Evolutionary conservation across 2,113 vertebrate species (phyloP), one percentile per base, ranked within the genome.

Genomic region (Mesitornis unicolor): DNA sequence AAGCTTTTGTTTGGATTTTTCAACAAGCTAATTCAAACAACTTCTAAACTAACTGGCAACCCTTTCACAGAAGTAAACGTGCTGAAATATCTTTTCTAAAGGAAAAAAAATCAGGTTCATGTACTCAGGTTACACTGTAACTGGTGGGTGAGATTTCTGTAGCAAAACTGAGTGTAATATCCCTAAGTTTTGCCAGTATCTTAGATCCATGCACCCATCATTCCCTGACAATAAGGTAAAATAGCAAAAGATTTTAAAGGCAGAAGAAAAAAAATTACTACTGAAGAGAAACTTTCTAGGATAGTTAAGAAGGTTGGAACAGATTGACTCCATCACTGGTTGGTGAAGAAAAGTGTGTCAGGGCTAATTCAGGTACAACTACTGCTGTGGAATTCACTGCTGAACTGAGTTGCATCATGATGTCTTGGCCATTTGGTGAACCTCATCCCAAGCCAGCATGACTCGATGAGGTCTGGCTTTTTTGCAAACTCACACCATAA

Each of bases 1-100:
- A 63, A 57, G 38, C 59, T 82, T 73, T 78, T 59, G 65, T 93
- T 77, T 89, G 60, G 38, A 35, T 85, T 81, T 67, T 85, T 76
- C 77, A 69, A 48, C 35, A 42, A 81, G 24, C 13, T 57, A 64
- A 74, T 43, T 74, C 77, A 71, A 87, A 83, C 56, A 50, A 47
- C 36, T 61, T 21, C 47, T 65, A 47, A 92, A 79, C 50, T 75
- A 65, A 47, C 1, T 79, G 61, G 45, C 57, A 84, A 21, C 5
- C 2, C 28, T 54, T 73, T 47, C 2, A 2, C 18, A 28, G 47
- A 51, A 70, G 8, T 61, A 70, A 84, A 86, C 19, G 24, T 24
- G 28, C 9, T 40, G 35, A 74, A 78, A 82, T 28, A 21, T 8
- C 14, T 92, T 70, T 69, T 36, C 9, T 31, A 50, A 63, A 64